These are phyloP conservation scores for Smittia aterrima DNA, from an alignment of 2,888 invertebrate genomes.

Conservation along the genomic window DNA sequence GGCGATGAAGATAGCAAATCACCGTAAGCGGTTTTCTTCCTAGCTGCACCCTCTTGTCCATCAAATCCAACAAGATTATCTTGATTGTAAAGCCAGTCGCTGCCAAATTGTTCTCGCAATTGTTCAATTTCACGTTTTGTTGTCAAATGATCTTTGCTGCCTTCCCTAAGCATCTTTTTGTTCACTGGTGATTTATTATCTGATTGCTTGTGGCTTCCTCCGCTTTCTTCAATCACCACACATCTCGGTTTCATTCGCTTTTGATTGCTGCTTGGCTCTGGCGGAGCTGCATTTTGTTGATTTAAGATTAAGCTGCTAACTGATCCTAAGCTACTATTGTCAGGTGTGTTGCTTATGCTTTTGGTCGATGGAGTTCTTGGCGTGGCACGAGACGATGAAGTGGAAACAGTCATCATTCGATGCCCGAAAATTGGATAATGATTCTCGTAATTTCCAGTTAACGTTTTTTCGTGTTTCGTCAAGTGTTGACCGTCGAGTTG, in stretches of 20 bases:
- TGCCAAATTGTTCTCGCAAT: constrained; percentile 60
- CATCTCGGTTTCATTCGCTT: constrained; percentile 42
- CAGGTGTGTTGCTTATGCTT: constrained; percentile 46
- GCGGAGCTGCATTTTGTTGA: constrained; percentile 43
- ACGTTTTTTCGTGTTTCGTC: constrained; percentile 57
- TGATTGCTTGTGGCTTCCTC: not conserved
- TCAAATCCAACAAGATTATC: constrained; percentile 47
- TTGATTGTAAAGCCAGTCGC: constrained; percentile 61
- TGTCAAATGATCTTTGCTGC: constrained; percentile 57
- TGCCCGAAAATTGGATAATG: constrained; percentile 42
- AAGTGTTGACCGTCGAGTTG: constrained; percentile 58
- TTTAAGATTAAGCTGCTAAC: constrained; percentile 44
- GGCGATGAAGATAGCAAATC: constrained; percentile 21
- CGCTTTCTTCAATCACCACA: constrained; percentile 40
- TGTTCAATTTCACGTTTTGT: constrained; percentile 61
- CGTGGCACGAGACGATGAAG: constrained; percentile 44
- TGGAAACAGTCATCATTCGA: constrained; percentile 3
- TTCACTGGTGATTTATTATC: not conserved
- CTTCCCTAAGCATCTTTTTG: constrained; percentile 43
- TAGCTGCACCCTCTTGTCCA: not conserved
- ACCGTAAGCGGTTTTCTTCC: not conserved
- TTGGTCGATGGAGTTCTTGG: constrained; percentile 42
- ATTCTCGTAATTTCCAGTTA: constrained; percentile 54
- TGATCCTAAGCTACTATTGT: constrained; percentile 51
- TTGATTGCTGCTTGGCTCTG: constrained; percentile 44